Evolutionary conservation across 1,140 invertebrate species (phyloP), one percentile per base, ranked within the genome.

Genomic region (Archivesica marissinica): DNA sequence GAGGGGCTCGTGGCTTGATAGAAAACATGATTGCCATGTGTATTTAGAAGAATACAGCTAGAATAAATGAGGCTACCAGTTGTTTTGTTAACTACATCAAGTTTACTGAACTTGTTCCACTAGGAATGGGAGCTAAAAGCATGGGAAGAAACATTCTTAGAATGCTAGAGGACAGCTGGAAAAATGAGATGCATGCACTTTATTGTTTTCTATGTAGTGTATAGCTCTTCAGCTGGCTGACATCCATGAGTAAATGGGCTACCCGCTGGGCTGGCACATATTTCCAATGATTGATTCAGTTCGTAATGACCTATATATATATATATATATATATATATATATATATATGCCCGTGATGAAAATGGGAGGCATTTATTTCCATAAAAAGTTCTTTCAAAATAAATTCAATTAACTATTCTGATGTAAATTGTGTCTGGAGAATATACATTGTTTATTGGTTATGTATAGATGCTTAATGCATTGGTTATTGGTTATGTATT

Each of bases 131-230:
- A 13, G 33, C 68, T 52, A n/a, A n/a, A 35, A 25, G 30, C 33
- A 64, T 35, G 30, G 4, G 17, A 25, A 25, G 38, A 50, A 20
- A 25, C 68, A 72, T 72, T 72, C 68, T 44, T 47, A 20, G 25
- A 11, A 50, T 72, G 68, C 39, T 3, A 52, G 20, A 72, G 68
- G 68, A 72, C 68, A 72, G 68, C 68, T 72, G 68, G 68, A 72
- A 72, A 72, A 72, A 72, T 72, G 68, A 72, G 44, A 2, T 25
- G 30, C 0, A 1, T 72, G 2, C 30, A 44, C 41, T 28, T 33
- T 72, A 72, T 47, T 72, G 68, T 72, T 72, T 72, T 50, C 68
- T 72, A 30, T 41, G 68, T 50, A 72, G 50, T 72, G 68, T 72
- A 72, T 33, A 72, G 50, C 50, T 72, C 28, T 28, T 15, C 11